These are phyloP conservation scores for Macropus fuliginosus DNA, from an alignment of 2,797 vertebrate genomes.

Conservation along the genomic window DNA sequence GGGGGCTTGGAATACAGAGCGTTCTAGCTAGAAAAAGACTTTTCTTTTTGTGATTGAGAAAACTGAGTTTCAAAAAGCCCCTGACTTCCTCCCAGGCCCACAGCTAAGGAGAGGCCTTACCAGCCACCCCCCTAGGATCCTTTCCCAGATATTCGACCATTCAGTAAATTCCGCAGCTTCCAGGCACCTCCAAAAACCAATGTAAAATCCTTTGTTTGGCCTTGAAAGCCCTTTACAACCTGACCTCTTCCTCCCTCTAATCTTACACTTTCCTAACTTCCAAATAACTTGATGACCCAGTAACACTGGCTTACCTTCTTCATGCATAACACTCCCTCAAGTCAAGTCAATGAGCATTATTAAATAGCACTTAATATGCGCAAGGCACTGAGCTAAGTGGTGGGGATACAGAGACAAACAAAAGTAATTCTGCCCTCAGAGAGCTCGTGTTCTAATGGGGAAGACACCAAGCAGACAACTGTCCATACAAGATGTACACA, in stretches of 20 bases:
- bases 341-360: not conserved
- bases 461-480: no score
- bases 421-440: no score
- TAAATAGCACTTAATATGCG: not conserved
- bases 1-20: not conserved
- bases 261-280: not conserved
- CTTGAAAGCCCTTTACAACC: not conserved
- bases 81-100: not conserved
- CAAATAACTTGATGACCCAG: not conserved
- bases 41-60: not conserved
- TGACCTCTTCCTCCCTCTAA: not conserved
- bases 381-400: no score
- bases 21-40: not conserved
- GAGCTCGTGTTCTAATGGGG: no score
- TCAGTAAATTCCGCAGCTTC: not conserved
- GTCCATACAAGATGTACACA: no score
- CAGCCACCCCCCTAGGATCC: no score
- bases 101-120: not conserved
- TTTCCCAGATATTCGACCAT: not conserved
- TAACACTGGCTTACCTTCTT: not conserved
- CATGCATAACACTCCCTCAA: not conserved
- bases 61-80: not conserved
- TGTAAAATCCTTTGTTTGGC: not conserved
- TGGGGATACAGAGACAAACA: no score
- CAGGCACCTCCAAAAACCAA: not conserved